Conservation (phyloP, 2,113 vertebrate species). For the Vidua chalybeata region DNA sequence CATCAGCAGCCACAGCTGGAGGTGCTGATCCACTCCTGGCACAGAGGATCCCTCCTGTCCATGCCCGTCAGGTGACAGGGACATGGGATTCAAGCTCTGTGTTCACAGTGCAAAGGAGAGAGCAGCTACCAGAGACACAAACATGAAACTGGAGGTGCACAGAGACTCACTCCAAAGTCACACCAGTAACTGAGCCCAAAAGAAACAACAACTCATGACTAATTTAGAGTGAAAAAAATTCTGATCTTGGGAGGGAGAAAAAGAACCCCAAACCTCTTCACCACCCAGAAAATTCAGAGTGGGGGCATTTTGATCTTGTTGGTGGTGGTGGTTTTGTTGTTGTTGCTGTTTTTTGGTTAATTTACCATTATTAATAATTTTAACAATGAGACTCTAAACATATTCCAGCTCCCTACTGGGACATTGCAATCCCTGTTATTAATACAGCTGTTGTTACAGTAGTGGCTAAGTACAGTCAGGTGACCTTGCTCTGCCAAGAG, state of each 20-base stretch:
- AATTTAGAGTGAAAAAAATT: neutral
- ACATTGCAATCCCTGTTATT: neutral
- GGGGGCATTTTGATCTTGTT: fast-evolving
- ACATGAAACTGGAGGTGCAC: neutral
- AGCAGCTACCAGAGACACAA: neutral
- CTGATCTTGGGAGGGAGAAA: neutral
- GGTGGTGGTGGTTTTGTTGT: neutral
- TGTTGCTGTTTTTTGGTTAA: neutral
- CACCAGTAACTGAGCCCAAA: neutral
- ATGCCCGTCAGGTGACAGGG: neutral
- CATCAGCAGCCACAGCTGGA: neutral
- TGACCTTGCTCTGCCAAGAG: neutral
- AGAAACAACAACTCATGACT: neutral
- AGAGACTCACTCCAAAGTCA: neutral
- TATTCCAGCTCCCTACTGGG: neutral
- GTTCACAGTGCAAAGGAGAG: neutral
- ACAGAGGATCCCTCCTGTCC: neutral
- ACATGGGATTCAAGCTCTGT: neutral
- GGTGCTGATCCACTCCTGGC: neutral
- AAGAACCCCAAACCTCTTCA: neutral
- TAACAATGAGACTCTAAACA: neutral
- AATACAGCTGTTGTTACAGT: neutral
- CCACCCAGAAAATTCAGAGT: neutral
- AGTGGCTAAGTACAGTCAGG: neutral
- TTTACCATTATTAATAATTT: neutral